phyloP scores from a whole-genome alignment of 1,140 invertebrate genomes.

The Monochamus saltuarius region DNA sequence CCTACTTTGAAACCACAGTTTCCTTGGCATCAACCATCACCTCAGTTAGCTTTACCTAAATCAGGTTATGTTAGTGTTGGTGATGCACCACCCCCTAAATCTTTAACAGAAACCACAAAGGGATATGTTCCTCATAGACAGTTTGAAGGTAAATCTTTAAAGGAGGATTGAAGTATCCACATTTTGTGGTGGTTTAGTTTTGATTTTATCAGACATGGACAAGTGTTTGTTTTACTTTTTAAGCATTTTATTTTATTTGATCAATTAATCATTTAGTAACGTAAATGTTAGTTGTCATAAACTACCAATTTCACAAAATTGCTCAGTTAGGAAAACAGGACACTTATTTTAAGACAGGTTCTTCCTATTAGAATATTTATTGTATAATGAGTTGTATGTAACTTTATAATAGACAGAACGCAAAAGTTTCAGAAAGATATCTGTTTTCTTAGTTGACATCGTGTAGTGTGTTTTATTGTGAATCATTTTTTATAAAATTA shows the following conservation, averaged over 20 bases:
- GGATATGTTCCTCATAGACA: constrained; percentile 18
- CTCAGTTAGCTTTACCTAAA: neutral
- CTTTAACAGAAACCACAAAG: constrained; percentile 8
- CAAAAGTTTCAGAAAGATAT: neutral
- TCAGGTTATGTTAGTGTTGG: constrained; percentile 13
- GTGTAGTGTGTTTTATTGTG: neutral
- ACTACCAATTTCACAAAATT: neutral
- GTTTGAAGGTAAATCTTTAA: constrained; percentile 14
- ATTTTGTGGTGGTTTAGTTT: neutral
- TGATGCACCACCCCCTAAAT: constrained; percentile 10
- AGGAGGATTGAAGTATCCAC: constrained; percentile 11
- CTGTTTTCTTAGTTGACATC: constrained; percentile 6
- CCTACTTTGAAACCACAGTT: neutral
- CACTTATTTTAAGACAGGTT: neutral
- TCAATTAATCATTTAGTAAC: constrained; percentile 3
- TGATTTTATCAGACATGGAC: constrained; percentile 3
- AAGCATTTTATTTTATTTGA: neutral
- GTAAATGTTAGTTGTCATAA: neutral
- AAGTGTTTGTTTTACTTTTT: neutral
- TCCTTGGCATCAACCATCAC: constrained; percentile 5
- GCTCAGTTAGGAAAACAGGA: neutral
- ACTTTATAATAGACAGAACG: neutral
- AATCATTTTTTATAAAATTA: constrained; percentile 3
- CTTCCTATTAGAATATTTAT: neutral
- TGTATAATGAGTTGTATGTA: neutral